Evolutionary conservation across 2,797 vertebrate species (phyloP).

Genomic region (Microctenopoma steveboyesi): DNA sequence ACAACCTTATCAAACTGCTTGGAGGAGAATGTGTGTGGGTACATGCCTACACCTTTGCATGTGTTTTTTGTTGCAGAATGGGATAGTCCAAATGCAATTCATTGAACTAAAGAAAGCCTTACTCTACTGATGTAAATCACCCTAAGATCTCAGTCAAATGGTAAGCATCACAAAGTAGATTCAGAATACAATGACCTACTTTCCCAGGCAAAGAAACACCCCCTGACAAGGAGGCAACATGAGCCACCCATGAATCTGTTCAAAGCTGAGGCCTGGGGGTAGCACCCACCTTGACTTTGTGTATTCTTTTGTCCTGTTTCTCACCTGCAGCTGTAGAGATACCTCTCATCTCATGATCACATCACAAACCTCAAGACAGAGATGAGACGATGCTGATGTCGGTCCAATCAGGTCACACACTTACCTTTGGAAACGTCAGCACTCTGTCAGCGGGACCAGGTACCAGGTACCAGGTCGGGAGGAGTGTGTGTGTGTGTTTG

Average conservation of each 20-base stretch:
- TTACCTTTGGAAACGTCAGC: slow-evolving; percentile 45
- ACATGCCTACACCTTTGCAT: slow-evolving; percentile 65
- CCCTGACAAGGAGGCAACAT: slow-evolving; percentile 31
- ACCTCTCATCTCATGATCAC: slow-evolving; percentile 43
- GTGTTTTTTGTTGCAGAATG: slow-evolving; percentile 77
- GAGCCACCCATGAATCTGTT: slow-evolving; percentile 28
- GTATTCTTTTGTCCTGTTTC: slow-evolving; percentile 11
- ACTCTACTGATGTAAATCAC: slow-evolving; percentile 69
- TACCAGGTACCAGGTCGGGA: slow-evolving; percentile 45
- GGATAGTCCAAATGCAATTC: slow-evolving; percentile 73
- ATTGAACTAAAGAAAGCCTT: slow-evolving; percentile 53
- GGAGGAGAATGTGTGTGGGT: slow-evolving; percentile 65
- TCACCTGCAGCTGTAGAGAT: slow-evolving; percentile 38
- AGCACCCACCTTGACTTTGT: slow-evolving; percentile 46
- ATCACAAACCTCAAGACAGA: slow-evolving; percentile 46
- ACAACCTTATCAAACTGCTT: slow-evolving; percentile 87
- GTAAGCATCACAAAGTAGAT: slow-evolving; percentile 58
- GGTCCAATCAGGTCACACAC: slow-evolving; percentile 37
- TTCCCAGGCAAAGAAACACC: slow-evolving; percentile 33
- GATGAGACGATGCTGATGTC: slow-evolving; percentile 54
- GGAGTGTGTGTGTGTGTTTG: not conserved
- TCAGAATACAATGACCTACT: slow-evolving; percentile 63
- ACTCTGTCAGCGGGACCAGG: slow-evolving; percentile 48
- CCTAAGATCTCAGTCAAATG: slow-evolving; percentile 69
- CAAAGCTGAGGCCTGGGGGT: slow-evolving; percentile 24